These are phyloP conservation scores for Rhinolophus sinicus DNA, from an alignment of 2,113 vertebrate genomes.

Conservation along the genomic window DNA sequence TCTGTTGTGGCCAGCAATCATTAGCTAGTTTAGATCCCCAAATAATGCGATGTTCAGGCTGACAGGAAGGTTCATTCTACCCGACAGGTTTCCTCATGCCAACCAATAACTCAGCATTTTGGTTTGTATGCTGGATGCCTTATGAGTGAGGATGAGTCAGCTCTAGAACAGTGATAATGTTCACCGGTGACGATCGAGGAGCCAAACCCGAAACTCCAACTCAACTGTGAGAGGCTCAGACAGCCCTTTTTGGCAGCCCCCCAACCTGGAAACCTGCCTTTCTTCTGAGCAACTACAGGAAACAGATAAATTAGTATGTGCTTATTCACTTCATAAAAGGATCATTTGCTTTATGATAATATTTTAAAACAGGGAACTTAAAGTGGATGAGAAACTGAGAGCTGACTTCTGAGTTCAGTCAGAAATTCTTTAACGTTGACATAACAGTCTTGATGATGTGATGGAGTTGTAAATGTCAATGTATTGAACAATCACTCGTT, in stretches of 20 bases:
- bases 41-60: background rate
- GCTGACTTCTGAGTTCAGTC: conserved; percentile 10
- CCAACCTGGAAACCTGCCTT: conserved; percentile 28
- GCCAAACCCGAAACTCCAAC: background rate
- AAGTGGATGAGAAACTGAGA: conserved; percentile 41
- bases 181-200: background rate
- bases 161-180: background rate
- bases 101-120: conserved; percentile 14
- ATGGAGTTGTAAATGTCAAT: background rate
- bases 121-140: background rate
- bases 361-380: background rate
- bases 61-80: background rate
- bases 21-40: background rate
- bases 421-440: background rate
- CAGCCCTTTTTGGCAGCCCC: background rate
- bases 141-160: background rate
- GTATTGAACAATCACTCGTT: background rate
- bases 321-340: conserved; percentile 46
- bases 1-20: background rate
- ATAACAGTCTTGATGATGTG: background rate
- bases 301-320: conserved; percentile 37
- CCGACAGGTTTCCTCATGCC: background rate
- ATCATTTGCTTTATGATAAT: conserved; percentile 16
- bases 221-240: background rate
- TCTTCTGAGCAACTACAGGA: conserved; percentile 31